Conservation (phyloP, 1,140 invertebrate genomes). For the Anastatus disparis region DNA sequence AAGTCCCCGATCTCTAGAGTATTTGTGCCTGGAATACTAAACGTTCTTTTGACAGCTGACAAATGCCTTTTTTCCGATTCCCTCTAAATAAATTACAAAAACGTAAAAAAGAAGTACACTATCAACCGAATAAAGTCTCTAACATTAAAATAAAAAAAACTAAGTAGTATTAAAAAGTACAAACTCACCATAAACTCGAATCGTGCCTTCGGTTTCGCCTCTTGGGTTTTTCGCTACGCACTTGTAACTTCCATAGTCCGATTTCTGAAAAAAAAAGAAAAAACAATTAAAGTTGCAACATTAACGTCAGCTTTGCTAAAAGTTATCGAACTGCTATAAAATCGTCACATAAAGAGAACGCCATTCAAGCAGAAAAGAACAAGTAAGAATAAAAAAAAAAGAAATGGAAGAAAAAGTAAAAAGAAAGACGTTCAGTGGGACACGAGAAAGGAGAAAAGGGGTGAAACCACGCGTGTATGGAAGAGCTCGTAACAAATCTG, state of each 20-base stretch:
- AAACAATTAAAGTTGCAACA: conserved; percentile 17
- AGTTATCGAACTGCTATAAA: conserved; percentile 4
- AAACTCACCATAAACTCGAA: conserved; percentile 89
- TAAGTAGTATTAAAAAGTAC: too few species aligned
- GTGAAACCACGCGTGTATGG: background rate
- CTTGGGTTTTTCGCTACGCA: conserved; percentile 93
- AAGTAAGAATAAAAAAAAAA: background rate
- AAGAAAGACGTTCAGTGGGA: background rate
- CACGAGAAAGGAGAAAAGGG: too few species aligned
- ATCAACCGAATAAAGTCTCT: too few species aligned
- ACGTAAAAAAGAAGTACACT: background rate
- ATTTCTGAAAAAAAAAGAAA: conserved; percentile 53
- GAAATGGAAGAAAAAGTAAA: background rate
- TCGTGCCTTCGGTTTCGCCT: conserved; percentile 91
- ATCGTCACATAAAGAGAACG: background rate
- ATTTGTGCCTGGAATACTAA: conserved; percentile 36
- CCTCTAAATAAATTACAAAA: conserved; percentile 7
- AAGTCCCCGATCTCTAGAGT: background rate
- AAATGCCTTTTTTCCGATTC: conserved; percentile 18
- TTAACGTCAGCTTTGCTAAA: conserved; percentile 3
- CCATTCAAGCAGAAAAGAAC: background rate
- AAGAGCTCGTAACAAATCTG: conserved; percentile 18
- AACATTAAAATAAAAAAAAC: too few species aligned
- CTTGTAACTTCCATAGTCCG: conserved; percentile 89
- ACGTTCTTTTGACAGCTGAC: conserved; percentile 34